phyloP scores from a whole-genome alignment of 1,140 invertebrate genomes.

The Brachionus rubens region DNA sequence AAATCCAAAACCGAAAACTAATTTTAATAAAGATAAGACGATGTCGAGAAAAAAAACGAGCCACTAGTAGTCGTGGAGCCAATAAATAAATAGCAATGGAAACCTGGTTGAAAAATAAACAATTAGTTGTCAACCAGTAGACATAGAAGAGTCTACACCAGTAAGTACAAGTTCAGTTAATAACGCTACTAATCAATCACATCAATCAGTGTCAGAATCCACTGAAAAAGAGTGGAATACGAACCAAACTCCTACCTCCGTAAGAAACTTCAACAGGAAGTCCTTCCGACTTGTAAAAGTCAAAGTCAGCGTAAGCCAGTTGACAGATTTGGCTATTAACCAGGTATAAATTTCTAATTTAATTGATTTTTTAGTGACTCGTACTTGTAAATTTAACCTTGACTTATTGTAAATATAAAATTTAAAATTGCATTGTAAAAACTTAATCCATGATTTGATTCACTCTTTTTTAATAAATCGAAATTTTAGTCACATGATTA shows the following conservation, averaged over 20 bases:
- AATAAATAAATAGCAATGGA: too few relatives aligned
- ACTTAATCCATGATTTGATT: too few relatives aligned
- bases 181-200: not conserved
- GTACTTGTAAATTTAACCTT: too few relatives aligned
- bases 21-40: not conserved
- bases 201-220: slow-evolving; percentile 12
- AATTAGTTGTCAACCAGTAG: too few relatives aligned
- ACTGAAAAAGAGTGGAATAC: not conserved
- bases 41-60: not conserved
- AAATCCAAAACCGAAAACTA: not conserved
- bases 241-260: slow-evolving; percentile 7
- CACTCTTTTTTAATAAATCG: too few relatives aligned
- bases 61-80: not conserved
- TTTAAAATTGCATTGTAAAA: too few relatives aligned
- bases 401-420: too few relatives aligned
- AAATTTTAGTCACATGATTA: too few relatives aligned
- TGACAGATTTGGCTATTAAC: not conserved
- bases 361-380: too few relatives aligned
- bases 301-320: not conserved
- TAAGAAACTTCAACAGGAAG: not conserved
- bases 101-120: too few relatives aligned
- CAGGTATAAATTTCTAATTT: too few relatives aligned
- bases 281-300: not conserved
- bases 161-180: not conserved
- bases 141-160: too few relatives aligned